These are phyloP conservation scores for Irena cyanogastra DNA, from an alignment of 2,113 vertebrate genomes.

Conservation along the genomic window DNA sequence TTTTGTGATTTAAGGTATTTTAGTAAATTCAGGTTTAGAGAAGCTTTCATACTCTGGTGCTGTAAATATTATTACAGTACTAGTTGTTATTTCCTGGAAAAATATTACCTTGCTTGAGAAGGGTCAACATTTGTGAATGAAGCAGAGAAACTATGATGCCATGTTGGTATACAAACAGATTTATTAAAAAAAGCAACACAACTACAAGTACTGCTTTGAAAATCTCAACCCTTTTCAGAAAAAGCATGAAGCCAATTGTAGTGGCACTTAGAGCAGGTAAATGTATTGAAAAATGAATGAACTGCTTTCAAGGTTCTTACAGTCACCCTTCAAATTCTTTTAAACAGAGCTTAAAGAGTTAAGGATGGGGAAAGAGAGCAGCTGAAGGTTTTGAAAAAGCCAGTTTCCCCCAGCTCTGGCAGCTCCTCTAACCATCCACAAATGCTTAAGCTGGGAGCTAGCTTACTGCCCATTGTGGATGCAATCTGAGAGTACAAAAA, in stretches of 20 bases:
- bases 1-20: background rate
- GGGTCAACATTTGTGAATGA: background rate
- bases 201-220: background rate
- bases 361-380: background rate
- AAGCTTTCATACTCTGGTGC: background rate
- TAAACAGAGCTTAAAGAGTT: background rate
- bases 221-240: background rate
- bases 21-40: background rate
- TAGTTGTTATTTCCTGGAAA: background rate
- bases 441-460: background rate
- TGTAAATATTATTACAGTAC: background rate
- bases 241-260: background rate
- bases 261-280: background rate
- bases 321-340: background rate
- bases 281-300: background rate
- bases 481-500: background rate
- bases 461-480: background rate
- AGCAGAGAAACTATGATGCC: background rate
- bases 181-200: background rate
- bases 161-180: background rate
- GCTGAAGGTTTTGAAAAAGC: background rate
- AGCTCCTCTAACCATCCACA: background rate
- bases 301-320: background rate
- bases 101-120: background rate
- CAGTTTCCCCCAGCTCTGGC: background rate